Conservation (phyloP, 2,113 vertebrate genomes). For the Malurus melanocephalus region DNA sequence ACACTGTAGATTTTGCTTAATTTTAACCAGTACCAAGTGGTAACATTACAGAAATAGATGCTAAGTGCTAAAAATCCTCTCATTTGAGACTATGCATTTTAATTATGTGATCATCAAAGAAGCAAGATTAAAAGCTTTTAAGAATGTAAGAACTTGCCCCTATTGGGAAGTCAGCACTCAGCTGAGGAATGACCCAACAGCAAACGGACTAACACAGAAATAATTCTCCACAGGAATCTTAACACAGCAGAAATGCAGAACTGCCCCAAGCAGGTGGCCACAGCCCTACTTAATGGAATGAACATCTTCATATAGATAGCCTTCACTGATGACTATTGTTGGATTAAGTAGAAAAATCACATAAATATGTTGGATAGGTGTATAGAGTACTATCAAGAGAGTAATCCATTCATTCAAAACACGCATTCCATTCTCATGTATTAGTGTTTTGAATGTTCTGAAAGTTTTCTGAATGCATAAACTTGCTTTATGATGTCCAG, state of each 20-base stretch:
- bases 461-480: not conserved
- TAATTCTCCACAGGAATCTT: not conserved
- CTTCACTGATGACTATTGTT: no score
- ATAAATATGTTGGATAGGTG: not conserved
- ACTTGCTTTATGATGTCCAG: not conserved
- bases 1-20: not conserved
- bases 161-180: accelerated
- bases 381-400: not conserved
- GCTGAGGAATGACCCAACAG: not conserved
- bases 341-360: not conserved
- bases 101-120: not conserved
- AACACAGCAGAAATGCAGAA: not conserved
- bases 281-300: not conserved
- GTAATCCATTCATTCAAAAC: not conserved
- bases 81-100: not conserved
- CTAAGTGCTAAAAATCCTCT: not conserved
- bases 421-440: not conserved
- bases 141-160: not conserved
- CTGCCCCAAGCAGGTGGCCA: not conserved
- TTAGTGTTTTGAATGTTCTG: not conserved
- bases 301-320: not conserved
- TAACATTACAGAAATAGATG: not conserved
- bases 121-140: not conserved
- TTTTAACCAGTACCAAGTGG: not conserved
- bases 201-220: not conserved